Evolutionary conservation across 1,140 invertebrate species (phyloP), one percentile per base, ranked within the genome.

Genomic region (Zaprionus camerounensis): DNA sequence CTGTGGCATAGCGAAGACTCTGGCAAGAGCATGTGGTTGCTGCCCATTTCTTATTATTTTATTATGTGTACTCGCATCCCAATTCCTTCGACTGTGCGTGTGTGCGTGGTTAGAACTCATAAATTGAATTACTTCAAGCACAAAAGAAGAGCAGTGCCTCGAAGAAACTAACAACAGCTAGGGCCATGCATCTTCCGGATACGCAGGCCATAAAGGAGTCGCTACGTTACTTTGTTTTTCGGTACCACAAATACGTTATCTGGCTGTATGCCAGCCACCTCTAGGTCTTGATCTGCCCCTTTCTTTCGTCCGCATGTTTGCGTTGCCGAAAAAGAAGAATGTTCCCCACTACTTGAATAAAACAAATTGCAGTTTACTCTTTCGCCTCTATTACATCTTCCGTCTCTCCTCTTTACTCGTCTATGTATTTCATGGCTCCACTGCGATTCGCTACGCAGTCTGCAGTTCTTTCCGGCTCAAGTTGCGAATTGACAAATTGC

Each of bases 111-210:
- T 22, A 17, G 22, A 28, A 20, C 63, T 66, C 80, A 83, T 87
- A 86, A 87, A 86, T 86, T 86, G 82, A 86, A 86, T 87, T 86
- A 87, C 70, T 72, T 70, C 73, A 80, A 82, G 64, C 76, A 67
- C 65, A 67, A 71, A 71, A 75, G 77, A 66, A 74, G 75, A 70
- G 67, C 46, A 22, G 20, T 51, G 76, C 74, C 49, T 66, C 51
- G 53, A 61, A 68, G 41, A 73, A 63, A 69, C 70, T 66, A 63
- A 81, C 79, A 79, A 82, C 69, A 82, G 80, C 71, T 71, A 61
- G 26, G 57, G 53, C 49, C 81, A 84, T 81, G 73, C 63, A 75
- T 71, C 66, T 80, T 84, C 46, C 70, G 53, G 55, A 36, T 46
- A 34, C 36, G 26, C 2, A 49, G 46, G 26, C 55, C 20, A 58